Conservation (phyloP, 2,797 vertebrate genomes). For the Karalla daura region DNA sequence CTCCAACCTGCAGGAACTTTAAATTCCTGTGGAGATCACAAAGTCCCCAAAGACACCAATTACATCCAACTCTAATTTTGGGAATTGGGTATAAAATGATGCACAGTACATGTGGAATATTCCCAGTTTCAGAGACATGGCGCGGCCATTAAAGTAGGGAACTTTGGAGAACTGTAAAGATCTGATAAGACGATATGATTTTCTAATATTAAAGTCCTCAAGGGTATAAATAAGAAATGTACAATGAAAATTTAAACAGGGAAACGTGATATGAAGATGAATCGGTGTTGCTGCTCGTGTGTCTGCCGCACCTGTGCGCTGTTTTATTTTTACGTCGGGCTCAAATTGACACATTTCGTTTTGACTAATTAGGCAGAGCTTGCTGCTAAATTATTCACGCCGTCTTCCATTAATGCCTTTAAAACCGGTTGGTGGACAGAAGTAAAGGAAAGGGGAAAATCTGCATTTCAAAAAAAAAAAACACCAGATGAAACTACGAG, state of each 20-base stretch:
- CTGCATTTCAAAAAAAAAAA: conserved; percentile 83
- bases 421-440: conserved; percentile 77
- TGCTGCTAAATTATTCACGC: conserved; percentile 74
- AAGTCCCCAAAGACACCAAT: neutral
- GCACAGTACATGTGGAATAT: neutral
- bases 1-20: conserved; percentile 2
- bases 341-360: conserved; percentile 74
- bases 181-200: neutral
- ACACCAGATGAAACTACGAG: conserved; percentile 75
- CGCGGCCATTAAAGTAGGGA: neutral
- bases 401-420: conserved; percentile 64
- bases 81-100: neutral
- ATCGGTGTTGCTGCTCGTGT: conserved; percentile 1
- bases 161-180: neutral
- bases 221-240: neutral
- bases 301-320: neutral
- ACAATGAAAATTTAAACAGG: too few species aligned
- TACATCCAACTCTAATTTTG: neutral
- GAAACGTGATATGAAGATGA: neutral
- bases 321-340: conserved; percentile 43
- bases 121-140: neutral
- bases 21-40: neutral
- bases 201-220: neutral
- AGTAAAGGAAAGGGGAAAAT: conserved; percentile 72
- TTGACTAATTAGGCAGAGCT: conserved; percentile 74